Evolutionary conservation across 2,888 invertebrate species (phyloP).

Genomic region (Autographa gamma): DNA sequence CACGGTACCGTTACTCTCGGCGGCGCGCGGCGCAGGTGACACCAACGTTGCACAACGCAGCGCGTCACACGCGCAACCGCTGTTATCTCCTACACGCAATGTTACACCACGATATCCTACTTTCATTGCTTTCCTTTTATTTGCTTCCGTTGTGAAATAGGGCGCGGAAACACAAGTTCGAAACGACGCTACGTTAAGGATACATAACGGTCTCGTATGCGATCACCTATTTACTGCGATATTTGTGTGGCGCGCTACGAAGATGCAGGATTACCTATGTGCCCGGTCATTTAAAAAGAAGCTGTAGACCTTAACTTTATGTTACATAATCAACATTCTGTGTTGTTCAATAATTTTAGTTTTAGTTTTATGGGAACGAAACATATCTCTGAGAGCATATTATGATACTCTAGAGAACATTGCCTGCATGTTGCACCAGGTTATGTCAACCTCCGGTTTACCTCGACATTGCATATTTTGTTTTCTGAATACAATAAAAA

Average conservation of each 20-base stretch:
- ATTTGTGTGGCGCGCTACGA: too few species aligned
- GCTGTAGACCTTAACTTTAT: too few species aligned
- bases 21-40: background rate
- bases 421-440: background rate
- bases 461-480: too few species aligned
- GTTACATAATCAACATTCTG: too few species aligned
- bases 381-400: background rate
- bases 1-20: slow-evolving; percentile 16
- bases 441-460: background rate
- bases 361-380: background rate
- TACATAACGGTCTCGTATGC: background rate
- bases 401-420: background rate
- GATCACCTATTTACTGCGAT: background rate
- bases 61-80: slow-evolving; percentile 19
- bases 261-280: too few species aligned
- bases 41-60: slow-evolving; percentile 20
- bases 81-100: slow-evolving; percentile 10
- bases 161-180: background rate
- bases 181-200: background rate
- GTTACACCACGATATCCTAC: slow-evolving; percentile 33
- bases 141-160: slow-evolving; percentile 20
- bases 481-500: too few species aligned
- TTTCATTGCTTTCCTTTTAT: slow-evolving; percentile 9
- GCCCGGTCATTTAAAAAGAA: too few species aligned
- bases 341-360: background rate